These are phyloP conservation scores for Threskiornis aethiopicus DNA, from an alignment of 2,797 vertebrate species.

Conservation along the genomic window DNA sequence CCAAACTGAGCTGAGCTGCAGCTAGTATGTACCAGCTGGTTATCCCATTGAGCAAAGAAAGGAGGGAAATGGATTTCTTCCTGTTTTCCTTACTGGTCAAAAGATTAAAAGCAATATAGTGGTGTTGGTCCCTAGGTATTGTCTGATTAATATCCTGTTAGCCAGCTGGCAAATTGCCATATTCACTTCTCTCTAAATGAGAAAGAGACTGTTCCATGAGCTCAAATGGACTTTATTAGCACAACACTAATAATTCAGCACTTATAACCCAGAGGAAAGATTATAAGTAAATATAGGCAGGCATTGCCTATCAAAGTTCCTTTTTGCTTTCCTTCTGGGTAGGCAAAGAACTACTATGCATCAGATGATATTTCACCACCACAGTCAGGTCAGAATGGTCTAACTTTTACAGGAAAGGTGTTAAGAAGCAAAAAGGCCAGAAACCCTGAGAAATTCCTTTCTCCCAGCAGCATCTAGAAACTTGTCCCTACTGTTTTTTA, in stretches of 20 bases:
- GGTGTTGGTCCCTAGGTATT: slow-evolving; percentile 42
- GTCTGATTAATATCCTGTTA: slow-evolving; percentile 56
- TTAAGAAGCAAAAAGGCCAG: background rate
- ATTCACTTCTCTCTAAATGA: background rate
- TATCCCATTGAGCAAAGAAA: slow-evolving; percentile 42
- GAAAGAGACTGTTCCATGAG: background rate
- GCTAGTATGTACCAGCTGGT: background rate
- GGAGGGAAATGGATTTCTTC: slow-evolving; percentile 64
- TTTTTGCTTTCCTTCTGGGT: background rate
- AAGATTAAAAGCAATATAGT: slow-evolving; percentile 65
- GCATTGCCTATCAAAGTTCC: background rate
- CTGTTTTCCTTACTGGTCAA: slow-evolving; percentile 54
- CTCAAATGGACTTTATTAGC: background rate
- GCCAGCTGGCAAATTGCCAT: background rate
- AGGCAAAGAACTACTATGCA: background rate
- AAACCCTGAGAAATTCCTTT: background rate
- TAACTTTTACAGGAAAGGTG: background rate
- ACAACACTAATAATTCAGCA: slow-evolving; percentile 20
- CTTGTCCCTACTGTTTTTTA: background rate
- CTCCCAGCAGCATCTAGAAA: background rate
- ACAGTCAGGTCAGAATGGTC: background rate
- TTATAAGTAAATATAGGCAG: background rate
- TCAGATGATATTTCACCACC: background rate
- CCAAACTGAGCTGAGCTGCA: background rate
- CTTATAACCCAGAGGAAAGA: background rate